Evolutionary conservation across 2,888 invertebrate species (phyloP).

Genomic region (Caenorhabditis sp.): DNA sequence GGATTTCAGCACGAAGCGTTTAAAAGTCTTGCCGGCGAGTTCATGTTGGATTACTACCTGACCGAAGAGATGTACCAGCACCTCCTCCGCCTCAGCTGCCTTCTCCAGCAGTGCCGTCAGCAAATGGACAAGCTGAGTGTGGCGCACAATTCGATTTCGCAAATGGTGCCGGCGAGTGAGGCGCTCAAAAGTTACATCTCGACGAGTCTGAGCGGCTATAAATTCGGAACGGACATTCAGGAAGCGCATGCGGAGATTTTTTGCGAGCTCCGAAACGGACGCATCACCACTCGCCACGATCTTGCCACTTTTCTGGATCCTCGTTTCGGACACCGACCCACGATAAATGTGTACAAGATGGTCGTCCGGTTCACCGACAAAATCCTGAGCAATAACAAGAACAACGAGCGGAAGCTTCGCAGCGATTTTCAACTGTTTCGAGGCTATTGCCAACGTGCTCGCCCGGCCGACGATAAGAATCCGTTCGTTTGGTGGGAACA

Average conservation of each 20-base stretch:
- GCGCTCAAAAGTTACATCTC: background rate
- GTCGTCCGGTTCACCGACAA: background rate
- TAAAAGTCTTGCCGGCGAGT: background rate
- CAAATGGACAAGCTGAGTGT: background rate
- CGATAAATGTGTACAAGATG: background rate
- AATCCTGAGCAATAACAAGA: background rate
- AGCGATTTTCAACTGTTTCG: too few relatives aligned
- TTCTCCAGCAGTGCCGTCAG: constrained; percentile 11
- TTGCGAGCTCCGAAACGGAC: background rate
- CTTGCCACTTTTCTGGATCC: constrained; percentile 7
- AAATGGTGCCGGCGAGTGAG: background rate
- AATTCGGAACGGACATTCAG: background rate
- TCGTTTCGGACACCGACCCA: background rate
- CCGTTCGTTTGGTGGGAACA: background rate
- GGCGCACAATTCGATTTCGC: constrained; percentile 7
- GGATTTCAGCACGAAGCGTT: background rate
- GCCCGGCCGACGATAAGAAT: background rate
- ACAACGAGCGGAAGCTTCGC: background rate
- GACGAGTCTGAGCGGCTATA: background rate
- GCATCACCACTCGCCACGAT: background rate
- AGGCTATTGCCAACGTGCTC: too few relatives aligned
- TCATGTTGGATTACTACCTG: background rate
- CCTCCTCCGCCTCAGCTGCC: constrained; percentile 4
- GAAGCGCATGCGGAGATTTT: background rate
- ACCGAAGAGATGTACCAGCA: background rate